These are phyloP conservation scores for Limnephilus lunatus DNA, from an alignment of 2,888 invertebrate species.

Conservation along the genomic window DNA sequence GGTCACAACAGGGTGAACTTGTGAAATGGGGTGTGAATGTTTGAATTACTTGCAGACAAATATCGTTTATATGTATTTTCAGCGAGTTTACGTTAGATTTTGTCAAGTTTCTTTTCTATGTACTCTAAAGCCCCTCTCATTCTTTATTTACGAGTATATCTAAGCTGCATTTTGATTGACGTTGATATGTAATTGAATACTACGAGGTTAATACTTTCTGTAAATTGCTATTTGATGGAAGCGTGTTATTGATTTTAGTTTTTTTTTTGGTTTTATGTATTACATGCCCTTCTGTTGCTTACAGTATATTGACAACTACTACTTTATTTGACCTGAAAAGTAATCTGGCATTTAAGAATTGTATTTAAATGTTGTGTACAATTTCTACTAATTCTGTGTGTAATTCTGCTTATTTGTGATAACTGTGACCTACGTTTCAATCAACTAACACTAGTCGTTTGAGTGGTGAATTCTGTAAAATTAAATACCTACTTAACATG, in stretches of 20 bases:
- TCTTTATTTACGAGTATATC: neutral
- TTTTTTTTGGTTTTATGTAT: neutral
- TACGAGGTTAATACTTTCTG: neutral
- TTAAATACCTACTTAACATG: no score
- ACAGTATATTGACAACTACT: neutral
- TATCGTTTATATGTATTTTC: conserved; percentile 22
- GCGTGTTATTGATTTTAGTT: neutral
- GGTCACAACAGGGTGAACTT: conserved; percentile 8
- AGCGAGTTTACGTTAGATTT: neutral
- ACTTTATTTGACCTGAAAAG: neutral
- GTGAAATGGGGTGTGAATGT: conserved; percentile 34
- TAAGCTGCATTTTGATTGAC: neutral
- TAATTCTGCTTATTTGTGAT: neutral
- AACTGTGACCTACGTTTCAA: neutral
- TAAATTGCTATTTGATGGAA: neutral
- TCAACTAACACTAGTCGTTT: neutral
- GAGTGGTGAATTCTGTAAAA: neutral
- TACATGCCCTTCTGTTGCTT: neutral
- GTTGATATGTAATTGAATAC: neutral
- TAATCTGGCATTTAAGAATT: no score
- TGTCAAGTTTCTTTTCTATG: neutral
- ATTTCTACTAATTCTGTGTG: no score
- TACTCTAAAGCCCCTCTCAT: neutral
- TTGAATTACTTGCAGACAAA: conserved; percentile 33
- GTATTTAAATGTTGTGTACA: no score